phyloP scores from a whole-genome alignment of 1,140 invertebrate genomes.

The Pentalonia nigronervosa region DNA sequence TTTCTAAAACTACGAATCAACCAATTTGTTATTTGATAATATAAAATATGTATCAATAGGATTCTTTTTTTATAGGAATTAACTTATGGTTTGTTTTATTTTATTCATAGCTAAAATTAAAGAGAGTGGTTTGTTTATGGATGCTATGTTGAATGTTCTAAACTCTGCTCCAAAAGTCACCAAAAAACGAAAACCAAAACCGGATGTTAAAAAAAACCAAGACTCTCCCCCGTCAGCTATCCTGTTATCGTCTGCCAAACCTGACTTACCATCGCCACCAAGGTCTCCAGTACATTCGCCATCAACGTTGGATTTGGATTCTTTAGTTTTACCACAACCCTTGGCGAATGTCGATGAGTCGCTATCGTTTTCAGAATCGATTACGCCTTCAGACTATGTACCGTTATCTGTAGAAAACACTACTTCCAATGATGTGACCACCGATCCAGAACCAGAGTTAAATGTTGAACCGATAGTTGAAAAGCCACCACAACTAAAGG shows the following conservation, averaged over 20 bases:
- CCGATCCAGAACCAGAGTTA: background rate
- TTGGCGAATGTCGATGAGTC: background rate
- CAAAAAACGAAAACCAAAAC: slow-evolving; percentile 51
- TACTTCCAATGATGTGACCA: background rate
- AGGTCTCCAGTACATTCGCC: slow-evolving; percentile 41
- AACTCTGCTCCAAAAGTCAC: slow-evolving; percentile 39
- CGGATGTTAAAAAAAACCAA: slow-evolving; percentile 14
- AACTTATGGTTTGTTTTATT: background rate
- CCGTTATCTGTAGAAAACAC: background rate
- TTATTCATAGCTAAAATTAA: slow-evolving; percentile 40
- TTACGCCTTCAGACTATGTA: background rate
- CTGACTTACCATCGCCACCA: background rate
- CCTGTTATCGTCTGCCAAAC: background rate
- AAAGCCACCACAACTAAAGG: slow-evolving; percentile 48
- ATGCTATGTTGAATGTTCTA: slow-evolving; percentile 43
- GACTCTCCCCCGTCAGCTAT: background rate
- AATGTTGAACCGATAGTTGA: slow-evolving; percentile 1
- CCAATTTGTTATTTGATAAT: background rate
- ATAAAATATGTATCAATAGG: background rate
- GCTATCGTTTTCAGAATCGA: background rate
- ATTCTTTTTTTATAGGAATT: background rate
- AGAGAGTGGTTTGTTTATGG: slow-evolving; percentile 49
- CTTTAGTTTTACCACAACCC: background rate
- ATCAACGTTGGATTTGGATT: slow-evolving; percentile 40
- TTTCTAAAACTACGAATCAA: slow-evolving; percentile 4